Percentiles rank a stretch among this genome's conserved stretches.
Evolutionary conservation across 2,113 vertebrate species (phyloP).

Genomic region (Leuciscus idus): DNA sequence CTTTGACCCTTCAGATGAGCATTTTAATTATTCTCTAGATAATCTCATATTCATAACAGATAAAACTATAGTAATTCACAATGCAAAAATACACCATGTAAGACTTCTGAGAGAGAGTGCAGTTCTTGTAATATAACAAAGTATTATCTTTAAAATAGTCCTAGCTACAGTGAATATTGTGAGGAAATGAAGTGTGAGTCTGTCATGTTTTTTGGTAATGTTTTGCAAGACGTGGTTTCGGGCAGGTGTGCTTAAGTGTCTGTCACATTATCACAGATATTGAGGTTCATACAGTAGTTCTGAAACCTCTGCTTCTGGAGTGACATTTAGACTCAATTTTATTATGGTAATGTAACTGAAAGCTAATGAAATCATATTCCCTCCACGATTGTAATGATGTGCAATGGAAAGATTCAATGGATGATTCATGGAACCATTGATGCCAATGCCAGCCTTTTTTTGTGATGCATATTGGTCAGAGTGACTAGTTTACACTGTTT

Average conservation of each 20-base stretch:
- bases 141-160: neutral
- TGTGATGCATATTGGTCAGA: neutral
- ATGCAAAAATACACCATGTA: neutral
- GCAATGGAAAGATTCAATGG: neutral
- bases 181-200: neutral
- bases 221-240: neutral
- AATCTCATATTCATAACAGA: no score
- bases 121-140: neutral
- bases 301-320: neutral
- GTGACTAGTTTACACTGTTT: neutral
- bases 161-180: neutral
- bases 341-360: neutral
- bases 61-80: neutral
- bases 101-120: neutral
- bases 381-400: neutral
- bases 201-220: neutral
- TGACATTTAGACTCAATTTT: conserved; percentile 11
- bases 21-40: neutral
- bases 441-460: neutral
- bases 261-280: neutral
- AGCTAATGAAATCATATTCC: neutral
- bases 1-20: neutral
- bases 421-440: neutral
- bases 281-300: neutral
- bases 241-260: neutral